Conservation (phyloP, 2,888 invertebrate species). For the Drosophila acutilabella region DNA sequence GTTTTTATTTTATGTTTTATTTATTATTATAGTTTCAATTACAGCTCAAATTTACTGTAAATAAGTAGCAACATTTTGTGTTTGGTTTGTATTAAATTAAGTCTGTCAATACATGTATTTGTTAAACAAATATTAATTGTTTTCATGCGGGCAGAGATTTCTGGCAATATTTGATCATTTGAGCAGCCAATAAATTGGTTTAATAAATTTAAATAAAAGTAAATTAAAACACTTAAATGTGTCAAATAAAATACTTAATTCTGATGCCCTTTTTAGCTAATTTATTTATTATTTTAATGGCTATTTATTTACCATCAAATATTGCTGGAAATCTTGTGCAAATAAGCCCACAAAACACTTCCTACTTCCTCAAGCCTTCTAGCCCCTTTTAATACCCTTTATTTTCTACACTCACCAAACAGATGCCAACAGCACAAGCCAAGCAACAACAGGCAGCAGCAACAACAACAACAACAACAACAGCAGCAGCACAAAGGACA, state of each 20-base stretch:
- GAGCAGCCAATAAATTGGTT: too few relatives aligned
- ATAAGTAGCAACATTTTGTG: conserved; percentile 36
- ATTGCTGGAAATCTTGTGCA: background rate
- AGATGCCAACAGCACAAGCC: conserved; percentile 53
- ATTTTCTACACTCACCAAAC: conserved; percentile 1
- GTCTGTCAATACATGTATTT: background rate
- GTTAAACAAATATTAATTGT: conserved; percentile 4
- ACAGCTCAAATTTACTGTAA: conserved; percentile 50
- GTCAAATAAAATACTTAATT: too few relatives aligned
- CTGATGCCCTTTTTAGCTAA: too few relatives aligned
- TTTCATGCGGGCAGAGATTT: background rate
- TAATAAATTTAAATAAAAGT: background rate
- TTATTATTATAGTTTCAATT: conserved; percentile 49
- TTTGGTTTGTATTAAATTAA: conserved; percentile 20
- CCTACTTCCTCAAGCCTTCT: background rate
- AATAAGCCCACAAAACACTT: conserved; percentile 16
- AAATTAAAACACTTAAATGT: background rate
- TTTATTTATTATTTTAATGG: too few relatives aligned
- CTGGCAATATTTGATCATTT: conserved; percentile 18
- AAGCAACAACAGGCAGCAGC: conserved; percentile 45
- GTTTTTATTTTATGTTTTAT: conserved; percentile 45
- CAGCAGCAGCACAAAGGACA: conserved; percentile 24
- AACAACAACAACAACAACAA: conserved; percentile 46
- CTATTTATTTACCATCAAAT: background rate
- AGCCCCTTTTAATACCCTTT: background rate